Conservation (phyloP, 2,113 vertebrate genomes). For the Carettochelys insculpta region DNA sequence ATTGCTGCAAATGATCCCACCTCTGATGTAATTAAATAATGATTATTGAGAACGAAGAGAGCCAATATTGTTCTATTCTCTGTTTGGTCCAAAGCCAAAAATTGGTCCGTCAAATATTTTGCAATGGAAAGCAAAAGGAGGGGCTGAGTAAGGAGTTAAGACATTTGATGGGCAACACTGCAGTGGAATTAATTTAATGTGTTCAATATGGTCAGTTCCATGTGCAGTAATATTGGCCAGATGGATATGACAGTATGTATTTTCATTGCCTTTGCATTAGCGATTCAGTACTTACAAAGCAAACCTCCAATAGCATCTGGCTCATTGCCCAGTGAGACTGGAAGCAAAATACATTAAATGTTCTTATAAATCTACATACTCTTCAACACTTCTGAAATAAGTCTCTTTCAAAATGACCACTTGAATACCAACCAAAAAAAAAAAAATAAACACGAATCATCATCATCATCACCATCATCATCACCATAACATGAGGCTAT, state of each 20-base stretch:
- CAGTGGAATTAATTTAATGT: slow-evolving; percentile 65
- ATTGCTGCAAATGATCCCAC: slow-evolving; percentile 86
- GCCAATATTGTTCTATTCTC: slow-evolving; percentile 79
- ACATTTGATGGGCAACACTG: slow-evolving; percentile 60
- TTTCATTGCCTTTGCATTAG: slow-evolving; percentile 56
- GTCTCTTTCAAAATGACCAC: slow-evolving; percentile 35
- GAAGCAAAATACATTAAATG: slow-evolving; percentile 55
- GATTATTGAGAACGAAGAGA: slow-evolving; percentile 83
- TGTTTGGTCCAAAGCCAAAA: slow-evolving; percentile 75
- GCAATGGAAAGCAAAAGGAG: slow-evolving; percentile 73
- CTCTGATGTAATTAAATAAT: slow-evolving; percentile 88
- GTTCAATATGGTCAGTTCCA: slow-evolving; percentile 64
- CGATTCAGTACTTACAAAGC: slow-evolving; percentile 53
- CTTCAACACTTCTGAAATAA: slow-evolving; percentile 20
- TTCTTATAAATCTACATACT: slow-evolving; percentile 37
- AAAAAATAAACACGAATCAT: slow-evolving; percentile 24
- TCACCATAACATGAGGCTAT: not conserved
- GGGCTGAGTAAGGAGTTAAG: slow-evolving; percentile 51
- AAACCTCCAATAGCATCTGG: slow-evolving; percentile 59
- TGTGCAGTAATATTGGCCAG: slow-evolving; percentile 51
- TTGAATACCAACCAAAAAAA: slow-evolving; percentile 48
- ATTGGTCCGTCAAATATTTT: slow-evolving; percentile 81
- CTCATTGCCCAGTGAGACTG: slow-evolving; percentile 43
- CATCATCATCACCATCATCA: not conserved
- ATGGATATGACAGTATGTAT: slow-evolving; percentile 47